Base-by-base conservation (phyloP, 1,140 invertebrate genomes). In the Amphibalanus amphitrite region DNA sequence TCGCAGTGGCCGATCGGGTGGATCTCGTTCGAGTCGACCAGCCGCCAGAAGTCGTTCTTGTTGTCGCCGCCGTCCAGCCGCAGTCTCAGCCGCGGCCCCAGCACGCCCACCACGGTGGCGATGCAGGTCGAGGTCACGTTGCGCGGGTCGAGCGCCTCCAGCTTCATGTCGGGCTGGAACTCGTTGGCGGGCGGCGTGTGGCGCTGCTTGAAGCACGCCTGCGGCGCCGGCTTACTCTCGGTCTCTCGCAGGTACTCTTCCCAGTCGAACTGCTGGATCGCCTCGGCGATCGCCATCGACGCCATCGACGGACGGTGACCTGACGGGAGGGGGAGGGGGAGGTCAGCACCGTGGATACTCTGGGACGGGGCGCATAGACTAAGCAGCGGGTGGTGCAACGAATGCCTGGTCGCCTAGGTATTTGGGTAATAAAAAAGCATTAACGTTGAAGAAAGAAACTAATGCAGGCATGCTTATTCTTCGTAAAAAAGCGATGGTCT, bases 11-110 rank as follows among this genome's bases (percentile, higher is more conserved):
- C 95, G 78, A 97, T 93, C 10, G 92, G 89, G 83, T 96, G 91
- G 69, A 98, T 93, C 77, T 97, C 93, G 73, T 87, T 89, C 26
- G 93, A 93, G 82, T 98, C 95, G 0, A 97, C 93, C 29, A 98
- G 82, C 71, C 94, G 83, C 94, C 95, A 98, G 79, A 98, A 98
- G 82, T 97, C 95, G 83, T 98, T 98, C 79, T 95, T 95, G 78
- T 96, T 93, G 76, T 97, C 95, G 78, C 92, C 95, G 29, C 96
- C 96, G 83, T 98, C 95, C 3, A 98, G 82, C 73, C 96, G 85
- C 47, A 98, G 80, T 73, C 94, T 84, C 59, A 98, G 80, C 72
- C 95, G 80, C 13, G 94, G 91, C 0, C 95, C 96, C 68, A 93
- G 83, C 28, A 91, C 88, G 30, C 90, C 91, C 47, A 98, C 91